Percentiles rank a stretch among this genome's conserved stretches.
Conservation (phyloP, 2,113 vertebrate genomes). For the Struthio camelus region DNA sequence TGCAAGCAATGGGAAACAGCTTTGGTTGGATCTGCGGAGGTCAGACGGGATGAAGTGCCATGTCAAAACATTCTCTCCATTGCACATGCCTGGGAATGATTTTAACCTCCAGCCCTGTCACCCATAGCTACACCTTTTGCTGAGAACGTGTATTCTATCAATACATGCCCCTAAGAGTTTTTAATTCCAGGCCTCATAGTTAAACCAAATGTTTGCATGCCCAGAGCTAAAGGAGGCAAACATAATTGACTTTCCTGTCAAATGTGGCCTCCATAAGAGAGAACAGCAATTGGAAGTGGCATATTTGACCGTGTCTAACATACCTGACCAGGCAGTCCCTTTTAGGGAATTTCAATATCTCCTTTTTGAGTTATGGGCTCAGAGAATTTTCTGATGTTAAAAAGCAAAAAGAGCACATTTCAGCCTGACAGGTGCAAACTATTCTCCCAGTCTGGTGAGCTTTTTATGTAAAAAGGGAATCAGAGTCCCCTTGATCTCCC, state of each 20-base stretch:
- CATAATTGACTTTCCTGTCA: not conserved
- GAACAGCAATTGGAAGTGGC: not conserved
- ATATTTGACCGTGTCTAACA: not conserved
- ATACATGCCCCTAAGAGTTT: rapidly evolving
- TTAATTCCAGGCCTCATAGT: not conserved
- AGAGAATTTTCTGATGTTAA: not conserved
- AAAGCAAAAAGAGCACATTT: not conserved
- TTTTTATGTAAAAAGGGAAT: not conserved
- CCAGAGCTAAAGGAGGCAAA: not conserved
- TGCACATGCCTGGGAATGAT: rapidly evolving
- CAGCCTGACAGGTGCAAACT: not conserved
- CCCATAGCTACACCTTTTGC: not conserved
- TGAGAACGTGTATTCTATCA: not conserved
- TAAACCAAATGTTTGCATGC: not conserved
- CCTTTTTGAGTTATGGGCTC: not conserved
- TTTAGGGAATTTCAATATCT: not conserved
- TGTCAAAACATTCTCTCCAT: not conserved
- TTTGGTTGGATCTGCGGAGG: not conserved
- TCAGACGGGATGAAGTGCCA: not conserved
- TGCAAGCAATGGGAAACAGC: not conserved
- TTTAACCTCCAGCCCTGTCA: not conserved
- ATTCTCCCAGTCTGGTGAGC: rapidly evolving
- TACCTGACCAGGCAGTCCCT: rapidly evolving
- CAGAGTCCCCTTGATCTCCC: not conserved
- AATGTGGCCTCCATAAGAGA: not conserved